A percentile compares a stretch with the other conserved stretches of the same genome.
These are phyloP conservation scores for Calyptommatus sinebrachiatus DNA, from an alignment of 2,113 vertebrate species.

Conservation along the genomic window DNA sequence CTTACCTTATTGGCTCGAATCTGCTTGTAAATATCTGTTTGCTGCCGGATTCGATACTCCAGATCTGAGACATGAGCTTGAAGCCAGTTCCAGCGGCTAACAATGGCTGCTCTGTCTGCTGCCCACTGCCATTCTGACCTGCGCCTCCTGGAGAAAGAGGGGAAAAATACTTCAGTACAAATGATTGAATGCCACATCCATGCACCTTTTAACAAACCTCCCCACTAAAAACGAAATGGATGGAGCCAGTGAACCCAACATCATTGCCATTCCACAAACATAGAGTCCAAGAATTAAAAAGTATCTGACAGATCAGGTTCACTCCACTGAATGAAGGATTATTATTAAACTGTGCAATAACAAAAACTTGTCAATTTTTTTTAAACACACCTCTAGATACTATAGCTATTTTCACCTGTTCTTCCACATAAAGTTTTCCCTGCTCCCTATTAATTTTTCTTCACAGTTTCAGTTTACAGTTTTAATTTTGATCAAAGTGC, in stretches of 20 bases:
- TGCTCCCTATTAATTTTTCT: neutral
- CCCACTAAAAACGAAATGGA: neutral
- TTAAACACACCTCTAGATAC: neutral
- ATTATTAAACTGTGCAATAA: neutral
- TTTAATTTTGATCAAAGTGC: neutral
- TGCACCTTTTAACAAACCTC: neutral
- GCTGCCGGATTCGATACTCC: constrained; percentile 97
- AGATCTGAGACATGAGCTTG: constrained; percentile 98
- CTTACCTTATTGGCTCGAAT: constrained; percentile 92
- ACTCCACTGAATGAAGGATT: too few relatives aligned
- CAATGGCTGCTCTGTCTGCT: constrained; percentile 90
- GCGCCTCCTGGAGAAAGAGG: constrained; percentile 80
- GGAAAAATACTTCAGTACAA: neutral
- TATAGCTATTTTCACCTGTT: neutral
- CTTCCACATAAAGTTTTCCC: neutral
- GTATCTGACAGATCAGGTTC: neutral
- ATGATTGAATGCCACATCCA: neutral
- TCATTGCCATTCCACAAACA: neutral
- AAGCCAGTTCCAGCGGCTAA: constrained; percentile 99
- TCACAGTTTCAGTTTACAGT: neutral
- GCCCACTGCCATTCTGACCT: constrained; percentile 94
- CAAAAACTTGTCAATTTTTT: neutral
- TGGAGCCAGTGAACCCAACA: too few relatives aligned
- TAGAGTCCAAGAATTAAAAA: neutral
- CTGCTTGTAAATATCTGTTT: constrained; percentile 96